A percentile compares a stretch with the other conserved stretches of the same genome.
phyloP scores from a whole-genome alignment of 1,140 invertebrate genomes.

The Trinorchestia longiramus region DNA sequence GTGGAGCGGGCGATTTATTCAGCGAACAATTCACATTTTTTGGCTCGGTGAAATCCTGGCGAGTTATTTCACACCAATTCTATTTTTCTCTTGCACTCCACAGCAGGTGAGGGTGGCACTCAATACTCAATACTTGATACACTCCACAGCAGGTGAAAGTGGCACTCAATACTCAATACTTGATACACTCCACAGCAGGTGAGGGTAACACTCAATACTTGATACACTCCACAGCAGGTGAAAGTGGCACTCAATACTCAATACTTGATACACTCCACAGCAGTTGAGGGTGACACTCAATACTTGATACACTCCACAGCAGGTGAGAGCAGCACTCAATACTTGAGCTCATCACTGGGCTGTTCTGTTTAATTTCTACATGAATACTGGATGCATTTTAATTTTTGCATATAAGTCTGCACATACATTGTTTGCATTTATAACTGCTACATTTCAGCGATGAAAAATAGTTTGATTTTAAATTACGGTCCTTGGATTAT shows the following conservation, averaged over 20 bases:
- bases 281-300: not conserved
- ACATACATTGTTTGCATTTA: too few species aligned
- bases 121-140: not conserved
- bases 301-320: not conserved
- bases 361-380: too few species aligned
- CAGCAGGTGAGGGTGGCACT: not conserved
- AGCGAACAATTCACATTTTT: not conserved
- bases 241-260: not conserved
- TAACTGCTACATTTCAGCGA: too few species aligned
- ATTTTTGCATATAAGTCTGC: too few species aligned
- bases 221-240: not conserved
- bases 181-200: not conserved
- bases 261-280: not conserved
- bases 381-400: too few species aligned
- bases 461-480: too few species aligned
- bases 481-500: too few species aligned
- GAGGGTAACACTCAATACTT: not conserved
- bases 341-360: too few species aligned
- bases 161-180: too few species aligned
- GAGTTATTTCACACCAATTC: not conserved
- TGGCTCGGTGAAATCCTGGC: not conserved
- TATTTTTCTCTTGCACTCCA: not conserved
- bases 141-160: not conserved
- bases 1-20: not conserved
- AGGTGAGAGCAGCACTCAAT: not conserved